Conservation (phyloP, 2,888 invertebrate genomes). For the Siphonodentalium dalli region DNA sequence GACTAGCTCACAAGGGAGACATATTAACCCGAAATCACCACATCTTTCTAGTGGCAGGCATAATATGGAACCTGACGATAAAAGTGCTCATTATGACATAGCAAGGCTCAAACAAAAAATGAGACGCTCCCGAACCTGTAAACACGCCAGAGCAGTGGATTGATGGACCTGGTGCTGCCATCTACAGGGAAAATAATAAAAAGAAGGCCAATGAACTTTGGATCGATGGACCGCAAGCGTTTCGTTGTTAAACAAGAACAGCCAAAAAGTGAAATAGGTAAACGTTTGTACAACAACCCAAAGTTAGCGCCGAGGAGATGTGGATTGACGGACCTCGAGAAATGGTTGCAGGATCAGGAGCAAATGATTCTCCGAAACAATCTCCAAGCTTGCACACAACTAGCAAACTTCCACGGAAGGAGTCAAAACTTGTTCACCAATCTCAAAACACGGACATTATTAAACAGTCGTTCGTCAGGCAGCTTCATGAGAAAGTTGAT, state of each 20-base stretch:
- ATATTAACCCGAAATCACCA: no score
- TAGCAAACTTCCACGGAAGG: slow-evolving; percentile 19
- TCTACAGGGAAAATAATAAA: slow-evolving; percentile 42
- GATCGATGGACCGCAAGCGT: slow-evolving; percentile 87
- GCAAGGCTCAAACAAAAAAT: slow-evolving; percentile 22
- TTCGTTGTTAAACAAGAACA: slow-evolving; percentile 34
- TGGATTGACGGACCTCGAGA: slow-evolving; percentile 64
- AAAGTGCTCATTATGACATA: no score
- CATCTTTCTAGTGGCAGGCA: no score
- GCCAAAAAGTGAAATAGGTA: slow-evolving; percentile 27
- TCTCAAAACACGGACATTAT: no score
- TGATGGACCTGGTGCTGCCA: slow-evolving; percentile 84
- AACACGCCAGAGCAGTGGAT: slow-evolving; percentile 88
- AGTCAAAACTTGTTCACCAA: slow-evolving; percentile 18
- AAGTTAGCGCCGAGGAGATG: slow-evolving; percentile 71
- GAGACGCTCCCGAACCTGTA: slow-evolving; percentile 29
- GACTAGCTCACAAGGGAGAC: no score
- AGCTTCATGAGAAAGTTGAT: slow-evolving; percentile 37
- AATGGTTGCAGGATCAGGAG: slow-evolving; percentile 42
- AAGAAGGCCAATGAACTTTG: slow-evolving; percentile 77
- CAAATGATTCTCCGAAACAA: slow-evolving; percentile 28
- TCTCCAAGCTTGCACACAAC: slow-evolving; percentile 30
- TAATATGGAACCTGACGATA: no score
- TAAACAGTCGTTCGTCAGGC: slow-evolving; percentile 32
- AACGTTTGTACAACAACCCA: slow-evolving; percentile 73